Base-by-base conservation (phyloP, 2,113 vertebrate species). In the Equus przewalskii region DNA sequence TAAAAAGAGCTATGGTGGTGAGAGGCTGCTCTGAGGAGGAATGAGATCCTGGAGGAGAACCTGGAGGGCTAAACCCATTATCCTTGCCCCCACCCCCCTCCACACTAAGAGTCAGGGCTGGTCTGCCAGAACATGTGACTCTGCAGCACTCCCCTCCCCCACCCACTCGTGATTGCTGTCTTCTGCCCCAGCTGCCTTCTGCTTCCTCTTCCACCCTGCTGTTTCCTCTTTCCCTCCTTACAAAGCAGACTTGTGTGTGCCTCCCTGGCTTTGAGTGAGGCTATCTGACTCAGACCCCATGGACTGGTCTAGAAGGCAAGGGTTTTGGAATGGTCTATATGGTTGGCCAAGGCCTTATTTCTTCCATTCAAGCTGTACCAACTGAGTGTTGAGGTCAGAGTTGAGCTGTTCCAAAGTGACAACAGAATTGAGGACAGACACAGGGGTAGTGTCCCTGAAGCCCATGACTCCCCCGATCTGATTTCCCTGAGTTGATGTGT, bases 201-300 rank as follows among this genome's bases (percentile, higher is more conserved):
- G 76, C 93, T 98, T 97, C 96, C 94, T 89, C 91, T 93, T 95
- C 80, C 84, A 33, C 58, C n/a, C 49, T 36, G 51, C 84, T 30
- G 15, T 92, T 98, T 97, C 96, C 97, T 93, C 88, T 96, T 96
- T 91, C 54, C 89, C 64, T 87, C 56, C 24, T 13, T 58, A 65
- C 28, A 9, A 36, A 22, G 49, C 73, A 33, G 44, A 46, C 13
- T 41, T 26, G 6, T 0, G 2, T 9, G 41, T 6, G 33, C 18
- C 81, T 72, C 21, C 51, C 18, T 58, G 33, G 28, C 18, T 24
- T 30, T 62, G 60, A 36, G 73, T 30, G 21, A 16, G 12, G 46
- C 54, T 18, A 4, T 60, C 73, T 75, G 84, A 88, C 89, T 62
- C 65, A 28, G 65, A 24, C 44, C 9, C 54, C 19, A 0, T 3